Base-by-base conservation (phyloP, 2,797 vertebrate genomes). In the Aulostomus chinensis region DNA sequence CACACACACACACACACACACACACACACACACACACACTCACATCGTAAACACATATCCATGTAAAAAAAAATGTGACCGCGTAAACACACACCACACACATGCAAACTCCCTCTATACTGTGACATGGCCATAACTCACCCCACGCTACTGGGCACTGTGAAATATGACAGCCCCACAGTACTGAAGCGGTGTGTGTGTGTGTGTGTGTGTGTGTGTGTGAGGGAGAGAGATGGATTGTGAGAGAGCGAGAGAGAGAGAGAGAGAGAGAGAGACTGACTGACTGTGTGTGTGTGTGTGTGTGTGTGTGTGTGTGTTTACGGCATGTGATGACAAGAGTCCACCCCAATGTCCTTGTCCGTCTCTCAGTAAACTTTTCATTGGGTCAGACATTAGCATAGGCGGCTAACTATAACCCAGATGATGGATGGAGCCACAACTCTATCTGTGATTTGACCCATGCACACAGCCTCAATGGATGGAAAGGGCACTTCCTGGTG, bases 81-180 rank as follows among this genome's bases (percentile, higher is more conserved):
- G 75, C 63, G 73, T 66, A 82, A 75, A 86, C 73, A 83, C 70
- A 61, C 58, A 50, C 52, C 58, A 59, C 52, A 67, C 60, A 78
- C 51, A 69, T 48, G 58, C 65, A 51, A 41, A 16, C 65, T 74
- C 45, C 52, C 40, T 81, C 83, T 80, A 81, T 74, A 83, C 63
- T 59, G 34, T 90, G 90, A 88, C 90, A 90, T 49, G 72, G 77
- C 84, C 80, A 90, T 92, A 92, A 91, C 80, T 92, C 91, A 93
- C 68, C 63, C 58, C 70, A 63, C 49, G 76, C 86, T 86, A 87
- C 83, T 57, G 54, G 80, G 77, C 81, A 62, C 78, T 75, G 79
- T 92, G 90, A 91, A 87, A 91, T 91, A 92, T 91, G 88, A 86
- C 84, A 80, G 68, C 47, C 66, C 75, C 73, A 76, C 65, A 65